Base-by-base conservation (phyloP, 2,113 vertebrate genomes). In the Tupaia tana region DNA sequence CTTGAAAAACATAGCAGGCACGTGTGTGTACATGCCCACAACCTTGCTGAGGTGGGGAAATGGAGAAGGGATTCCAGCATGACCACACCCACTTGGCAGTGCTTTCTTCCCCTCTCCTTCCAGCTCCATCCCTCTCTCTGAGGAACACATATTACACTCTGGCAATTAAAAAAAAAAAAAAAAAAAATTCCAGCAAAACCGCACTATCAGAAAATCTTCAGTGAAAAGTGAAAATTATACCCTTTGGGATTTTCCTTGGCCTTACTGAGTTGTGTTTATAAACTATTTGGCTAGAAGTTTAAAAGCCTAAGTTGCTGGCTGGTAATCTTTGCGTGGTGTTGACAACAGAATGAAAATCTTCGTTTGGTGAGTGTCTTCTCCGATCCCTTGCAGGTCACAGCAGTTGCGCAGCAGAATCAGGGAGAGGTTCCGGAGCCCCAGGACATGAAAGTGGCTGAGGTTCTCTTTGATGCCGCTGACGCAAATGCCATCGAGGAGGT, bases 401-500 rank as follows among this genome's bases (percentile, higher is more conserved):
- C 99, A 10, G 99, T 99, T 52, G 98, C 99, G 1, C 99, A 99
- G 82, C 99, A 99, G 96, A 99, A 99, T 52, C 99, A 99, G 24
- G 99, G 99, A 59, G 99, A 99, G 86, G 98, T 98, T 0, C 99
- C 99, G 1, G 99, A 99, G 79, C 99, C 99, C 61, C 99, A 99
- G 79, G 99, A 99, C 69, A 98, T 99, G 99, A 99, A 99, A 94
- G 99, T 99, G 54, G 99, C 99, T 0, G 99, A 99, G 98, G 99
- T 99, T 18, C 99, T 99, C 73, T 99, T 99, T 29, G 99, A 99
- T 81, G 99, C 99, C 0, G 99, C 99, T 0, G 99, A 99, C 66
- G 99, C 99, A 3, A 99, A 99, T 14, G 99, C 99, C 0, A 99
- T 99, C 9, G 99, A 99, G 96, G 99, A 99, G 97, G 99, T 99